phyloP scores from a whole-genome alignment of 1,140 invertebrate species.

The Probaryconus sp. region DNA sequence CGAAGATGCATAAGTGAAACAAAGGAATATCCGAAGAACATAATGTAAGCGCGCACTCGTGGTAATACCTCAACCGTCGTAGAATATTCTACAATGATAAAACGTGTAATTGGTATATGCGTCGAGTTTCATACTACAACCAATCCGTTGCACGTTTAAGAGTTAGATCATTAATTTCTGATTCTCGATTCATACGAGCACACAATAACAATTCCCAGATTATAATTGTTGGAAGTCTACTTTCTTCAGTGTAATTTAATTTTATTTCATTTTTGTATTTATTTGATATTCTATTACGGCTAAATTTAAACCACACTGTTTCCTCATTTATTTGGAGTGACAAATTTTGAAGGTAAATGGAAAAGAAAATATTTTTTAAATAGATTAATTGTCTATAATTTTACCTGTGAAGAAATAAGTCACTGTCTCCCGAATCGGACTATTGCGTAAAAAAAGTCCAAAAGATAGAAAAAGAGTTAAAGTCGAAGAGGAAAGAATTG shows the following conservation, averaged over 20 bases:
- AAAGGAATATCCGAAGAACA: slow-evolving; percentile 36
- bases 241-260: too few species aligned
- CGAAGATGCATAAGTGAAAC: slow-evolving; percentile 19
- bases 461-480: slow-evolving; percentile 26
- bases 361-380: too few species aligned
- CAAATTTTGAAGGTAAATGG: too few species aligned
- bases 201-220: slow-evolving; percentile 5
- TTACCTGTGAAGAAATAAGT: too few species aligned
- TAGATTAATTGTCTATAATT: too few species aligned
- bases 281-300: too few species aligned
- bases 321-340: too few species aligned
- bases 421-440: too few species aligned
- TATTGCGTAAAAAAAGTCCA: slow-evolving; percentile 21
- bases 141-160: slow-evolving; percentile 38
- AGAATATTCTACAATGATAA: slow-evolving; percentile 53
- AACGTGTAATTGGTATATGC: slow-evolving; percentile 39
- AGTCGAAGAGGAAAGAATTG: slow-evolving; percentile 53
- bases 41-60: slow-evolving; percentile 2
- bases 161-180: slow-evolving; percentile 48
- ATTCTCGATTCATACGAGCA: slow-evolving; percentile 11
- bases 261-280: too few species aligned
- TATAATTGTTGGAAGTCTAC: background rate
- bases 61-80: slow-evolving; percentile 16
- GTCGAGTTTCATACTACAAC: slow-evolving; percentile 33
- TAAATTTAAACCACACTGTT: too few species aligned